phyloP scores from a whole-genome alignment of 2,888 invertebrate species.

The Melanotus villosus region DNA sequence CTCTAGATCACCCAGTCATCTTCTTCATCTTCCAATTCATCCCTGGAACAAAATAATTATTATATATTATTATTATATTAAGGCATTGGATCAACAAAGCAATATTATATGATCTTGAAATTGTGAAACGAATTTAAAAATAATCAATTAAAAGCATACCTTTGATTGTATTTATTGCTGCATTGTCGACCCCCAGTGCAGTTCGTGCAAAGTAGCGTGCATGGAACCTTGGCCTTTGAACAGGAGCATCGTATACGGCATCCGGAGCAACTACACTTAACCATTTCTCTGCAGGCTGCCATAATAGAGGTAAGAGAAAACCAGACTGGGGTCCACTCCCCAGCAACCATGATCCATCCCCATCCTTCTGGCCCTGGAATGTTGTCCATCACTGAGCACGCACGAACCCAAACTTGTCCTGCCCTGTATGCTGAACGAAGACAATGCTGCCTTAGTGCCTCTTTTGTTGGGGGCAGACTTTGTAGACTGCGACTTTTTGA shows the following conservation, averaged over 20 bases:
- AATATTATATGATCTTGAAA: slow-evolving; percentile 7
- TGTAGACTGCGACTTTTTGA: slow-evolving; percentile 18
- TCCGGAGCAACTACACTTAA: slow-evolving; percentile 14
- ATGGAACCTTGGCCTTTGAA: slow-evolving; percentile 5
- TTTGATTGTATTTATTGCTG: neutral
- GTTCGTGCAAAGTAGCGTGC: slow-evolving; percentile 1
- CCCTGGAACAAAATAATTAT: slow-evolving; percentile 2
- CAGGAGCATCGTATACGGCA: slow-evolving; percentile 14
- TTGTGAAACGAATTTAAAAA: neutral
- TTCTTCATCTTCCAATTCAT: slow-evolving; percentile 3
- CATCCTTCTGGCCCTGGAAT: slow-evolving; percentile 21
- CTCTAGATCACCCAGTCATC: neutral
- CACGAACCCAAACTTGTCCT: slow-evolving; percentile 9
- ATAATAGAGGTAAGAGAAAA: slow-evolving; percentile 12
- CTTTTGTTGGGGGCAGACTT: slow-evolving; percentile 12
- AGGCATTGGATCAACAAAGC: slow-evolving; percentile 3
- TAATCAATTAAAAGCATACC: slow-evolving; percentile 2
- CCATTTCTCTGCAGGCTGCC: slow-evolving; percentile 19
- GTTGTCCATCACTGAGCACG: slow-evolving; percentile 18
- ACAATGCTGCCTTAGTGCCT: slow-evolving; percentile 10
- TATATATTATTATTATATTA: slow-evolving; percentile 8
- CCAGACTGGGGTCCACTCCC: slow-evolving; percentile 18
- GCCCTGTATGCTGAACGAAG: slow-evolving; percentile 2
- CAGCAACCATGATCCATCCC: slow-evolving; percentile 15
- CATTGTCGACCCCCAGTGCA: slow-evolving; percentile 3